These are phyloP conservation scores for Lasaia peninsularis DNA, from an alignment of 1,140 invertebrate species.

Conservation along the genomic window DNA sequence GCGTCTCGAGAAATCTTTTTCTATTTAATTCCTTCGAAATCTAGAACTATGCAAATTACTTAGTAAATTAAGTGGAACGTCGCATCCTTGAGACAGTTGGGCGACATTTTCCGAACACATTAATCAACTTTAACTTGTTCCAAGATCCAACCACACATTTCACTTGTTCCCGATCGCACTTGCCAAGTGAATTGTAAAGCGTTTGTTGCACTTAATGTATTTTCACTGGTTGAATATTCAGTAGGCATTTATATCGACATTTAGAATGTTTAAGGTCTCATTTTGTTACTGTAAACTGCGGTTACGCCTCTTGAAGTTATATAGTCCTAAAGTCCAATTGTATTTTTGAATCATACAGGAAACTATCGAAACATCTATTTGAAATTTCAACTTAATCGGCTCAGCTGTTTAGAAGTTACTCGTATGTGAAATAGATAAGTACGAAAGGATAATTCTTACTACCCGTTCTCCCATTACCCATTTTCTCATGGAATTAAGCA, in stretches of 20 bases:
- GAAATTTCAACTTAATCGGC: too few species aligned
- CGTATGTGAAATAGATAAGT: too few species aligned
- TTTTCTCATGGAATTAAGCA: too few species aligned
- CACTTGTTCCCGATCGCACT: constrained; percentile 30
- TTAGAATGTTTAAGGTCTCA: background rate
- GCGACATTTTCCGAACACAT: constrained; percentile 20
- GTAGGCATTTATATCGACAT: background rate
- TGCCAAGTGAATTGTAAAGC: constrained; percentile 49
- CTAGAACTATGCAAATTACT: constrained; percentile 17
- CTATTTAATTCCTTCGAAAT: constrained; percentile 10
- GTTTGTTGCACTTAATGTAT: constrained; percentile 30
- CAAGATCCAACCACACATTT: constrained; percentile 30
- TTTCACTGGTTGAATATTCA: background rate
- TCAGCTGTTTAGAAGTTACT: too few species aligned
- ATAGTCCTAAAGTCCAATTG: too few species aligned
- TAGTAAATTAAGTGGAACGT: constrained; percentile 17
- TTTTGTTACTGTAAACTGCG: background rate
- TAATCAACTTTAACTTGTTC: constrained; percentile 28
- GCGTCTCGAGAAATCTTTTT: constrained; percentile 8
- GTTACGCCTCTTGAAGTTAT: too few species aligned
- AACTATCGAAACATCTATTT: too few species aligned
- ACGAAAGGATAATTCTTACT: too few species aligned
- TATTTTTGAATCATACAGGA: too few species aligned
- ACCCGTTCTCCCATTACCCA: too few species aligned
- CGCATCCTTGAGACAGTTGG: constrained; percentile 13